Base-by-base conservation (phyloP, 2,888 invertebrate species). In the Gastracanthus pulcherrimus region DNA sequence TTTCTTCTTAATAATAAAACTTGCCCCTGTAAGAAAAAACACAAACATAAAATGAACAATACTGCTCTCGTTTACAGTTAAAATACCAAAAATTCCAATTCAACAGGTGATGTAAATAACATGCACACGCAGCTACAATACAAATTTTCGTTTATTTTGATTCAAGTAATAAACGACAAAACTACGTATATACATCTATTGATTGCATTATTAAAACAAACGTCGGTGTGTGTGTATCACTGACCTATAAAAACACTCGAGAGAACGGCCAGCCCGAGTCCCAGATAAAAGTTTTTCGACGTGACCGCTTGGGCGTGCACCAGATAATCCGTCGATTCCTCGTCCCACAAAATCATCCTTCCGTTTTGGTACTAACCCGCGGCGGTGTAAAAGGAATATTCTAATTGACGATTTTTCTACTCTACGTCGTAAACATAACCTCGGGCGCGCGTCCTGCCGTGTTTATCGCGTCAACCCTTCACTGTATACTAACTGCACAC, bases 1-100 rank as follows among this genome's bases (percentile, higher is more conserved):
- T 85, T 95, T 93, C 91, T 98, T 98, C 88, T 98, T 98, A 11
- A 98, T 95, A 31, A 98, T 96, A 91, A 98, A 98, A 94, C 97
- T 97, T 1, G 96, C 89, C 77, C 94, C 94, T 92, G 55, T n/a
- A 55, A 11, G 19, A 23, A 34, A 62, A n/a, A n/a, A 31, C 31
- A 38, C 34, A 67, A 3, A 74, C 41, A 58, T 41, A 36, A 71
- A 34, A n/a, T 2, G 3, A 4, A 51, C 4, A 51, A 55, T 23
- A 26, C 55, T 13, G 13, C 9, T 2, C 2, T 9, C 13, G 13
- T 9, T 2, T 41, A n/a, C n/a, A n/a, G n/a, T n/a, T n/a, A n/a
- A n/a, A n/a, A n/a, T n/a, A n/a, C n/a, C n/a, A n/a, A n/a, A n/a
- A n/a, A n/a, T n/a, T n/a, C n/a, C n/a, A n/a, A n/a, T n/a, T n/a